Evolutionary conservation across 1,140 invertebrate species (phyloP), one percentile per base, ranked within the genome.

Genomic region (Scaptomyza graminum): DNA sequence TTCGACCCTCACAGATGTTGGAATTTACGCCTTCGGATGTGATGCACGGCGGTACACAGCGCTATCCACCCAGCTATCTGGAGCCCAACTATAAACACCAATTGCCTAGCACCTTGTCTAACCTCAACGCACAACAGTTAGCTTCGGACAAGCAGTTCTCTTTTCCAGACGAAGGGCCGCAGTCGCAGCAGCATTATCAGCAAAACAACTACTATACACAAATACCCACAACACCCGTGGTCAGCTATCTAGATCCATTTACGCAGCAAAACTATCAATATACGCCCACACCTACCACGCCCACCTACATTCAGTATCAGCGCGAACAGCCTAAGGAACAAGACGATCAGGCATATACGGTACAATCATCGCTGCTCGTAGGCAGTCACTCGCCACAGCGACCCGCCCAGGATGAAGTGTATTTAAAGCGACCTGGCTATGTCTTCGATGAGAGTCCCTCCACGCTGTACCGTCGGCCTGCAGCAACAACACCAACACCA

Each of bases 321-420:
- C 31, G 75, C 0, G 83, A 87, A 28, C 73, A 68, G 46, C 46
- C 54, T 0, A 54, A 47, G 1, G 51, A 70, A 37, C 68, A 65
- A 16, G 57, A 49, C n/a, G 82, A 85, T 67, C 90, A 90, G 52
- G 73, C 52, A 8, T 90, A 90, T 54, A 90, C 90, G 5, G 90
- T 90, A 11, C 89, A 90, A 25, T 90, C 90, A n/a, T 81, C 82
- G 13, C 46, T 90, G n/a, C 22, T 90, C n/a, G 90, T 90, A 25
- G 90, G 84, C 22, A 87, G 50, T 52, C 74, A 81, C 5, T 59
- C 73, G 22, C 66, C 61, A 13, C 62, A 63, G 22, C 67, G 72
- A 12, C 63, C 59, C 5, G 44, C 41, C 16, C 71, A 59, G 22
- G 78, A 79, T 12, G 81, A 79, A 25, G 84, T 78, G 25, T 87